These are phyloP conservation scores for Xenopus borealis DNA, from an alignment of 2,113 vertebrate species.

Conservation along the genomic window DNA sequence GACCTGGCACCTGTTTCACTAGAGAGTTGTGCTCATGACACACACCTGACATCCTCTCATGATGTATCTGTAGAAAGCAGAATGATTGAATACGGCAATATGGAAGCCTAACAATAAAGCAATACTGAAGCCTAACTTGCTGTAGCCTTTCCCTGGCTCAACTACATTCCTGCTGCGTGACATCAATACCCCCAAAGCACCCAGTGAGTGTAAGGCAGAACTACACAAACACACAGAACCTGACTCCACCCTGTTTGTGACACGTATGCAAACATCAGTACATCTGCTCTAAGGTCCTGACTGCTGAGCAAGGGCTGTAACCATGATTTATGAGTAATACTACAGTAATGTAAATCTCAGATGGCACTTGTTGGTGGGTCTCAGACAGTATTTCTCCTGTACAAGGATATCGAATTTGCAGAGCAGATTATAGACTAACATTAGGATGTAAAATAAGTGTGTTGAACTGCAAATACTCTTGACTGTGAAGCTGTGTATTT, in stretches of 20 bases:
- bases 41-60: neutral
- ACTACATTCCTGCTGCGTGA: conserved; percentile 29
- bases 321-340: neutral
- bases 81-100: too few relatives aligned
- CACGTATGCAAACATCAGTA: conserved; percentile 11
- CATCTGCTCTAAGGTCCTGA: conserved; percentile 13
- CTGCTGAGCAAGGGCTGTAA: neutral
- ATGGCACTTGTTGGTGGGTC: too few relatives aligned
- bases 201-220: conserved; percentile 16
- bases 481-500: too few relatives aligned
- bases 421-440: too few relatives aligned
- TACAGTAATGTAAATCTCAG: neutral
- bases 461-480: too few relatives aligned
- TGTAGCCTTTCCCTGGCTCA: conserved; percentile 16
- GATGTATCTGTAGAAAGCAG: neutral
- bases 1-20: neutral
- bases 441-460: too few relatives aligned
- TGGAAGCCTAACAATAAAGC: neutral
- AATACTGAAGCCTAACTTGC: neutral
- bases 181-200: conserved; percentile 36
- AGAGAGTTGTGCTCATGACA: neutral
- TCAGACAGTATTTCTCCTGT: too few relatives aligned
- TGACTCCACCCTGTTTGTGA: conserved; percentile 32
- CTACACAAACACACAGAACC: conserved; percentile 29
- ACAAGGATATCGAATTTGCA: too few relatives aligned